A percentile compares a stretch with the other conserved stretches of the same genome.
phyloP scores from a whole-genome alignment of 2,797 vertebrate species.

The Aotus griseimembra region DNA sequence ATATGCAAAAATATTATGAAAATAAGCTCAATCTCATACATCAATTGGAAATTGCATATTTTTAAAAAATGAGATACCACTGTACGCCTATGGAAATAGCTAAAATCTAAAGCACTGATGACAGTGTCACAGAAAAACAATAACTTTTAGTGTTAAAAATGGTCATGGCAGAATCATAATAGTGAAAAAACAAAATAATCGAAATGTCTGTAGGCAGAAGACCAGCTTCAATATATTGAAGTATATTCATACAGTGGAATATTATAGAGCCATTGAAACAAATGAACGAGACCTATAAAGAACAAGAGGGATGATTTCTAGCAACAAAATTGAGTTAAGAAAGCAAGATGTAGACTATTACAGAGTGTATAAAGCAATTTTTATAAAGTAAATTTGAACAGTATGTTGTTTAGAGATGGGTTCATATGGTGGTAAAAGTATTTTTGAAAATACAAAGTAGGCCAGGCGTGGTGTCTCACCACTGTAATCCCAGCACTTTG shows the following conservation, averaged over 20 bases:
- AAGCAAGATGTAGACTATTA: neutral
- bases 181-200: neutral
- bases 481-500: too few species aligned
- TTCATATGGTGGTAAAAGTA: neutral
- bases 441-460: neutral
- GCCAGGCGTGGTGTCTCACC: too few species aligned
- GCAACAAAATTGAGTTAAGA: neutral
- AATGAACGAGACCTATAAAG: neutral
- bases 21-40: neutral
- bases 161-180: neutral
- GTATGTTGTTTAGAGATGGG: neutral
- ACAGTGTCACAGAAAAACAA: neutral
- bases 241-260: neutral
- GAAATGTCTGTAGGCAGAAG: neutral
- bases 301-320: neutral
- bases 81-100: neutral
- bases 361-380: neutral
- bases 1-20: neutral
- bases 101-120: neutral
- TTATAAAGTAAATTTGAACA: neutral
- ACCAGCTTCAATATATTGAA: conserved; percentile 1
- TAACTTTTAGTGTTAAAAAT: neutral
- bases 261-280: neutral
- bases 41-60: neutral
- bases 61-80: neutral